Percentiles rank a stretch among this genome's conserved stretches.
These are phyloP conservation scores for Zaprionus ornatus DNA, from an alignment of 1,140 invertebrate species.

Conservation along the genomic window DNA sequence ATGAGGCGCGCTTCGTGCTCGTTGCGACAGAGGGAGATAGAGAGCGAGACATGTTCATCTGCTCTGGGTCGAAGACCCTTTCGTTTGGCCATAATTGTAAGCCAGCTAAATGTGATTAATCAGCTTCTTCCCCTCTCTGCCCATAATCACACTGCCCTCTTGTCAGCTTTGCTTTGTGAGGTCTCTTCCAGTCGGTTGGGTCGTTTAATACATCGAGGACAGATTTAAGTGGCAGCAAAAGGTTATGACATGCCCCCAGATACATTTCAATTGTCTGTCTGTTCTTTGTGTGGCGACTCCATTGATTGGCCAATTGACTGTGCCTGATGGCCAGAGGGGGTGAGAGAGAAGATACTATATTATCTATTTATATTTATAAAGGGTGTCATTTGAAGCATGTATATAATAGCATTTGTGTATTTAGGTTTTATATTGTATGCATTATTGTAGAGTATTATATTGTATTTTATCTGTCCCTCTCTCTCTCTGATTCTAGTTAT, in stretches of 20 bases:
- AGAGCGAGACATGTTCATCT: neutral
- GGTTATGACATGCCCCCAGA: slow-evolving; percentile 30
- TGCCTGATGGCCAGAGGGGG: neutral
- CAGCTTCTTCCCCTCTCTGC: neutral
- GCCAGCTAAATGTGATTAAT: slow-evolving; percentile 63
- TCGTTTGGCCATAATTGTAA: slow-evolving; percentile 50
- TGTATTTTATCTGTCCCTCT: too few relatives aligned
- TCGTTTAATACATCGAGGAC: slow-evolving; percentile 7
- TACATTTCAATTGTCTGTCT: slow-evolving; percentile 21
- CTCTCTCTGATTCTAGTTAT: too few relatives aligned
- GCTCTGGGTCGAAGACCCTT: neutral
- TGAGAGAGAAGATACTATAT: neutral
- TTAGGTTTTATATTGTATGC: too few relatives aligned
- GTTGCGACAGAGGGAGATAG: neutral
- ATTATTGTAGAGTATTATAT: too few relatives aligned
- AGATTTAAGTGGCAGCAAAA: slow-evolving; percentile 21
- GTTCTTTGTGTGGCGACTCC: slow-evolving; percentile 14
- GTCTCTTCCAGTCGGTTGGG: slow-evolving; percentile 21
- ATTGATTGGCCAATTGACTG: slow-evolving; percentile 36
- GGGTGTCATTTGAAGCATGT: neutral
- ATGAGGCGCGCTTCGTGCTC: neutral
- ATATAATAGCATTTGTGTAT: too few relatives aligned
- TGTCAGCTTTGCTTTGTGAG: slow-evolving; percentile 6
- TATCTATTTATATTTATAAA: neutral
- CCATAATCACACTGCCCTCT: neutral